A percentile compares a stretch with the other conserved stretches of the same genome.
These are phyloP conservation scores for Drosophila tropicalis DNA, from an alignment of 1,140 invertebrate species.

Conservation along the genomic window DNA sequence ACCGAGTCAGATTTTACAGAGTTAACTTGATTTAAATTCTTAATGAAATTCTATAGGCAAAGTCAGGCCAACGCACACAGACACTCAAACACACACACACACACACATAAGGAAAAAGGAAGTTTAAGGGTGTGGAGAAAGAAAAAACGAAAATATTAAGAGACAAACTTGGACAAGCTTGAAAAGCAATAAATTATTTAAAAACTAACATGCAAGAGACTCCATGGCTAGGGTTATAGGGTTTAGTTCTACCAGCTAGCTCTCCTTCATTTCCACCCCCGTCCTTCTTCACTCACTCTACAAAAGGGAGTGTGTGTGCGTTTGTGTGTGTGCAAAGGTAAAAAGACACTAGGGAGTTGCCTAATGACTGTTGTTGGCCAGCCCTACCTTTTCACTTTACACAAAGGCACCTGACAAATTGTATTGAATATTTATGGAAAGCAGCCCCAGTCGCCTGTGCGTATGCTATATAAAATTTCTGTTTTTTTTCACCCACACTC, in stretches of 20 bases:
- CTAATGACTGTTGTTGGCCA: conserved; percentile 42
- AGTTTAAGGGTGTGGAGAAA: background rate
- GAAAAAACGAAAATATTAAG: conserved; percentile 18
- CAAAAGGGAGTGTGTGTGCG: background rate
- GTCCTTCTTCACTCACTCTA: background rate
- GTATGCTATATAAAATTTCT: conserved; percentile 7
- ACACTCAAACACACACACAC: background rate
- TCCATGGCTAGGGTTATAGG: conserved; percentile 1
- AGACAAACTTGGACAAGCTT: conserved; percentile 38
- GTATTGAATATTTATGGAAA: conserved; percentile 48
- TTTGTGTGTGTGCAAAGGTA: conserved; percentile 28
- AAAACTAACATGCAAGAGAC: conserved; percentile 53
- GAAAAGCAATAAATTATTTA: conserved; percentile 70
- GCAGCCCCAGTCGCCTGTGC: conserved; percentile 3
- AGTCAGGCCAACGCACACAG: background rate
- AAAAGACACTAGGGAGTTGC: conserved; percentile 52
- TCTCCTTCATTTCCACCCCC: background rate
- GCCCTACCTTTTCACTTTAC: conserved; percentile 11
- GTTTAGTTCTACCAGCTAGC: background rate
- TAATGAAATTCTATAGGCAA: conserved; percentile 56
- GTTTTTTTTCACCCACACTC: background rate
- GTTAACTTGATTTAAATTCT: conserved; percentile 63
- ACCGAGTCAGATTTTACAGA: conserved; percentile 12
- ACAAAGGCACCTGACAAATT: conserved; percentile 21
- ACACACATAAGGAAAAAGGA: background rate